Evolutionary conservation across 2,888 invertebrate species (phyloP).

Genomic region (Ferrisia virgata): DNA sequence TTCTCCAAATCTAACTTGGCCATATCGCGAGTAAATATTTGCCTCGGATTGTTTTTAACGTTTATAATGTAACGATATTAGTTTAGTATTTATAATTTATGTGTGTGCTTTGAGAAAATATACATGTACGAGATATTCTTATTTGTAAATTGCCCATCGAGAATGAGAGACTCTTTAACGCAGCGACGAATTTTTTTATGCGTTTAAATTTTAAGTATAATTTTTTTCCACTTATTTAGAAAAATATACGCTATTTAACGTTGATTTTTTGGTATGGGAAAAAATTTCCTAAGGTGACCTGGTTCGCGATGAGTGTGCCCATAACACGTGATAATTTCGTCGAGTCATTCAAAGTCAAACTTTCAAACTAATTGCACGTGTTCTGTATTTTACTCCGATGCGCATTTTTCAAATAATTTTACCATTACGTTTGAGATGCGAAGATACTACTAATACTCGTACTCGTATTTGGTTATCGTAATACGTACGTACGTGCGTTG

Average conservation of each 20-base stretch:
- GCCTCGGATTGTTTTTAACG: not conserved
- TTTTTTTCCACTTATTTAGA: not conserved
- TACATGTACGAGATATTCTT: not conserved
- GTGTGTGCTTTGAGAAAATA: too few species aligned
- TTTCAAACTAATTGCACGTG: not conserved
- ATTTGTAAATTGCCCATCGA: not conserved
- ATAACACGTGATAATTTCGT: not conserved
- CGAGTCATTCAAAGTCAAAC: not conserved
- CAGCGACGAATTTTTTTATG: not conserved
- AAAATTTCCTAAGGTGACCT: not conserved
- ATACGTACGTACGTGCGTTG: not conserved
- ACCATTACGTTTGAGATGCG: not conserved
- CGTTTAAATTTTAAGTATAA: not conserved
- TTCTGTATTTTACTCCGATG: not conserved
- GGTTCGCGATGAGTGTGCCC: not conserved
- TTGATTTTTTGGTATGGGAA: not conserved
- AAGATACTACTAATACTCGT: too few species aligned
- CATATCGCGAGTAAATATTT: not conserved
- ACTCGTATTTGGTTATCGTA: too few species aligned
- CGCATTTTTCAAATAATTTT: not conserved
- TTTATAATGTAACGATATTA: too few species aligned
- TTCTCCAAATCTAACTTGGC: not conserved
- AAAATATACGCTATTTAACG: not conserved
- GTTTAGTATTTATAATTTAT: too few species aligned
- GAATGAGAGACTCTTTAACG: not conserved